Conservation (phyloP, 1,140 invertebrate species). For the Nephotettix cincticeps region DNA sequence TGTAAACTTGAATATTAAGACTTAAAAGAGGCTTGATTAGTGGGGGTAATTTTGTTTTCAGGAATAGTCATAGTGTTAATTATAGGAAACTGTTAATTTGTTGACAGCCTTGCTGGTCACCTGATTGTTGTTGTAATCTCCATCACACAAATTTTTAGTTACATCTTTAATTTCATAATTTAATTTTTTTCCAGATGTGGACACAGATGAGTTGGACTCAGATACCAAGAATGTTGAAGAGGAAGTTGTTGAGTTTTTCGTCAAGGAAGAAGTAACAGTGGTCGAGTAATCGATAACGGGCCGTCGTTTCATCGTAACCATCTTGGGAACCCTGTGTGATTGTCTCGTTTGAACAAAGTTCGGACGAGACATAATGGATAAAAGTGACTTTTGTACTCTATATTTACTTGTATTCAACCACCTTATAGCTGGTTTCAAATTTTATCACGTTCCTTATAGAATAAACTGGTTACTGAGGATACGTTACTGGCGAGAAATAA, state of each 20-base stretch:
- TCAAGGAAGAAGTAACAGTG: slow-evolving; percentile 90
- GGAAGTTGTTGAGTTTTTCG: slow-evolving; percentile 95
- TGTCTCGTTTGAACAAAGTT: slow-evolving; percentile 14
- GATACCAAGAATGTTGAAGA: slow-evolving; percentile 89
- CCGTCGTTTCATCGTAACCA: neutral
- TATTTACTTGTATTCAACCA: neutral
- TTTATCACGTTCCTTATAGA: slow-evolving; percentile 28
- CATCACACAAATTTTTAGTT: too few species aligned
- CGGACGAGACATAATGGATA: neutral
- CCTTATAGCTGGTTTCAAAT: slow-evolving; percentile 14
- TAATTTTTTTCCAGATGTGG: slow-evolving; percentile 68
- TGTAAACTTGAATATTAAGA: too few species aligned
- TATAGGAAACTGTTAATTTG: too few species aligned
- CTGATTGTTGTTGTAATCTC: too few species aligned
- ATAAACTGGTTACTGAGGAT: slow-evolving; percentile 7
- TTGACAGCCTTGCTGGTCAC: too few species aligned
- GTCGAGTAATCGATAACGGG: slow-evolving; percentile 55
- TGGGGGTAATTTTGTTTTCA: too few species aligned
- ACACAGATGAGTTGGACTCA: slow-evolving; percentile 87
- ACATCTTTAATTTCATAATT: too few species aligned
- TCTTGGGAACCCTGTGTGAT: slow-evolving; percentile 3
- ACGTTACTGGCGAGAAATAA: neutral
- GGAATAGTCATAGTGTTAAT: too few species aligned
- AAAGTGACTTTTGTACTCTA: slow-evolving; percentile 5
- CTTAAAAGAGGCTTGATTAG: too few species aligned